Evolutionary conservation across 2,888 invertebrate species (phyloP).

Genomic region (Trilocha varians): DNA sequence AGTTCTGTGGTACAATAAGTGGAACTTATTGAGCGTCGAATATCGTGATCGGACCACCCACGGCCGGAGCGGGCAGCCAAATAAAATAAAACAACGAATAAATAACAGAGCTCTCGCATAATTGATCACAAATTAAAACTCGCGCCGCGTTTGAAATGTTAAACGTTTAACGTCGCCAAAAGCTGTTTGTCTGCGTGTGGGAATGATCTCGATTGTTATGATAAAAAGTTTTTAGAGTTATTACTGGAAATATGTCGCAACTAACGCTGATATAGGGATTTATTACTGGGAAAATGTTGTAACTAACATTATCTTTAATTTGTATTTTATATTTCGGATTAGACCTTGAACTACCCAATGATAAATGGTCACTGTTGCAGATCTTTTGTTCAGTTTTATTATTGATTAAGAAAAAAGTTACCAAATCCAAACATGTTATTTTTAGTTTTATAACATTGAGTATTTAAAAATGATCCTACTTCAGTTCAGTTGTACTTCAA

Average conservation of each 20-base stretch:
- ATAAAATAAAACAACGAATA: conserved; percentile 70
- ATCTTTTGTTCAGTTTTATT: no score
- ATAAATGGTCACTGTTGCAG: no score
- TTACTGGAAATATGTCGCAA: not conserved
- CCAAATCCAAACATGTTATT: no score
- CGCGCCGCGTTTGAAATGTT: conserved; percentile 66
- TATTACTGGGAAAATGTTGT: no score
- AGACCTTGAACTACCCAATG: no score
- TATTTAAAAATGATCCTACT: no score
- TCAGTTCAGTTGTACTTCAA: no score
- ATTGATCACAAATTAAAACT: conserved; percentile 74
- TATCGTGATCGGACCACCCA: conserved; percentile 72
- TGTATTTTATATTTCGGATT: no score
- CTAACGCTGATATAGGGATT: no score
- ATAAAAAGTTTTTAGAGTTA: not conserved
- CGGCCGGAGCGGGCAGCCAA: conserved; percentile 61
- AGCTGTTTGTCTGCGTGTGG: conserved; percentile 55
- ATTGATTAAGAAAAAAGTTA: no score
- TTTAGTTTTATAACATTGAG: no score
- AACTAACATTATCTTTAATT: no score
- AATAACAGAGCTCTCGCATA: conserved; percentile 71
- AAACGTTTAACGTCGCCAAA: conserved; percentile 59
- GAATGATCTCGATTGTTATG: not conserved
- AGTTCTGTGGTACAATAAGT: conserved; percentile 57
- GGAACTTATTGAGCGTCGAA: conserved; percentile 61